phyloP scores from a whole-genome alignment of 2,797 vertebrate genomes.

The Manis javanica region DNA sequence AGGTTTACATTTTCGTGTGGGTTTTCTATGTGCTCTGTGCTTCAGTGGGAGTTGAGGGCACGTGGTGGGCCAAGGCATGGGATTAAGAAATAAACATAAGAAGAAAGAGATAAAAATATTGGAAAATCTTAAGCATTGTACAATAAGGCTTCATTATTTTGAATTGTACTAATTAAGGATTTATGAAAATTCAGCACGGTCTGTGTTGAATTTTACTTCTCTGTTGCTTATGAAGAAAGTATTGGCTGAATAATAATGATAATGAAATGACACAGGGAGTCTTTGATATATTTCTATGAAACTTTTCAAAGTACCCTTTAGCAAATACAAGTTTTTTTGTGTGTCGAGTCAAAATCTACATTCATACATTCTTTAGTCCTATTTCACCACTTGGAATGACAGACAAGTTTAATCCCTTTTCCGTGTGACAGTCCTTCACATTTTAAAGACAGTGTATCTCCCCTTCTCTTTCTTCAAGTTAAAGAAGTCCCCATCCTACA shows the following conservation, averaged over 20 bases:
- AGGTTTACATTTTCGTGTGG: slow-evolving; percentile 75
- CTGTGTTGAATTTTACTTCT: slow-evolving; percentile 70
- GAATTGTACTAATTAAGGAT: slow-evolving; percentile 71
- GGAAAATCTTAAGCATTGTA: slow-evolving; percentile 60
- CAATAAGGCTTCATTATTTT: slow-evolving; percentile 68
- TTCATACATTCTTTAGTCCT: not conserved
- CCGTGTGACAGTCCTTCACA: not conserved
- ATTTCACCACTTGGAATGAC: not conserved
- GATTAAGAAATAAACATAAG: slow-evolving; percentile 71
- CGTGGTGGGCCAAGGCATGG: slow-evolving; percentile 60
- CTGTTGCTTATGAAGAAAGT: slow-evolving; percentile 65
- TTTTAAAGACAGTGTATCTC: slow-evolving; percentile 41
- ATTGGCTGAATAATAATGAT: slow-evolving; percentile 64
- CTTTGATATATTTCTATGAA: slow-evolving; percentile 52
- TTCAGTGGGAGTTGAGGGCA: slow-evolving; percentile 71
- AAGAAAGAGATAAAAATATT: slow-evolving; percentile 70
- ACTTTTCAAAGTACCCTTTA: slow-evolving; percentile 39
- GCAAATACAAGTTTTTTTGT: slow-evolving; percentile 13
- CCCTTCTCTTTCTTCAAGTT: slow-evolving; percentile 4
- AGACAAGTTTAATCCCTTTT: slow-evolving; percentile 33
- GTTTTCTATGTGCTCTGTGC: slow-evolving; percentile 58
- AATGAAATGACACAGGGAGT: slow-evolving; percentile 47
- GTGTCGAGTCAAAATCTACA: slow-evolving; percentile 32
- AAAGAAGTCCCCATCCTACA: slow-evolving; percentile 24
- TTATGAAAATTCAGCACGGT: slow-evolving; percentile 71